A percentile compares a stretch with the other conserved stretches of the same genome.
Conservation (phyloP, 2,797 vertebrate genomes). For the Poecilia velifera region DNA sequence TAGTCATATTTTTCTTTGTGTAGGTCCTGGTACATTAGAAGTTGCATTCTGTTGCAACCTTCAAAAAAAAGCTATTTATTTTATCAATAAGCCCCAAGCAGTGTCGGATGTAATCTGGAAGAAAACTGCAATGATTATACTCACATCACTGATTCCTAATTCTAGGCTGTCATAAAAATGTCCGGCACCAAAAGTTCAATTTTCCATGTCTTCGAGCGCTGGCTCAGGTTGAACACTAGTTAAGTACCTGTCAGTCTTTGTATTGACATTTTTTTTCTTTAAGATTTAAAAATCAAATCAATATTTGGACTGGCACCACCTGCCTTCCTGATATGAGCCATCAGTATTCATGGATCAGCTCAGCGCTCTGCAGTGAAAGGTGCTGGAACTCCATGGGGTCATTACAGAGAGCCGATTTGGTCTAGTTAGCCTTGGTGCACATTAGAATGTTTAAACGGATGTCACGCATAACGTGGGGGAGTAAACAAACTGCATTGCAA, state of each 20-base stretch:
- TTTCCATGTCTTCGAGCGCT: background rate
- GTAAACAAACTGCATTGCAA: background rate
- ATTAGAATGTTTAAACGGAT: slow-evolving; percentile 7
- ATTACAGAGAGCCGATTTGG: slow-evolving; percentile 14
- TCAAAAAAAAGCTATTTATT: background rate
- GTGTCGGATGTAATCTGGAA: background rate
- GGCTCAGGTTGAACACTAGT: background rate
- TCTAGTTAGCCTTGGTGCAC: background rate
- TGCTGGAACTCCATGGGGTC: slow-evolving; percentile 15
- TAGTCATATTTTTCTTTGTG: background rate
- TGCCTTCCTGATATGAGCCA: slow-evolving; percentile 50
- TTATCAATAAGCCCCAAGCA: slow-evolving; percentile 11
- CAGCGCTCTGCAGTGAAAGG: slow-evolving; percentile 11
- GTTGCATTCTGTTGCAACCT: slow-evolving; percentile 6
- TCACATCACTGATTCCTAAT: slow-evolving; percentile 11
- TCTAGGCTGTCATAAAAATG: slow-evolving; percentile 7
- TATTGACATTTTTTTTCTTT: slow-evolving; percentile 25
- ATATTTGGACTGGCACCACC: slow-evolving; percentile 39
- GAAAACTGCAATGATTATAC: background rate
- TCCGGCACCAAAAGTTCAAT: background rate
- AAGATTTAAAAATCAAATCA: slow-evolving; percentile 44
- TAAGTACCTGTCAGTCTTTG: slow-evolving; percentile 8
- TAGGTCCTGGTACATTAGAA: background rate
- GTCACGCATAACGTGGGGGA: slow-evolving; percentile 1
- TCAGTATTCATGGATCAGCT: slow-evolving; percentile 62